Conservation (phyloP, 2,888 invertebrate genomes). For the Cheilosia urbana region DNA sequence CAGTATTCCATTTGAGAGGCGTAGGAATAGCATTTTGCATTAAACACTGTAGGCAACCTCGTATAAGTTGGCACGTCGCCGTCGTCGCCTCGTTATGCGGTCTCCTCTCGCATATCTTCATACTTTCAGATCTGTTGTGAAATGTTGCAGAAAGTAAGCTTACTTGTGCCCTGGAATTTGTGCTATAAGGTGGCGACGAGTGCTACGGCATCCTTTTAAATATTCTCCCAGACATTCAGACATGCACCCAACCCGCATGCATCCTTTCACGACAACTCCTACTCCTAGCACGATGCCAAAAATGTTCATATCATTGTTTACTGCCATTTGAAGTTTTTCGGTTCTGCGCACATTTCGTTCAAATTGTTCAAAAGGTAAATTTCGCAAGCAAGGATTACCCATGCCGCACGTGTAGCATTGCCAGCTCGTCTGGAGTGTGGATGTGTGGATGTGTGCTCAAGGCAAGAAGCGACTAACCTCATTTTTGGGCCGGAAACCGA, state of each 20-base stretch:
- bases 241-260: constrained; percentile 42
- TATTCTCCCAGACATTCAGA: background rate
- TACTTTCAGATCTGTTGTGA: constrained; percentile 31
- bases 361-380: constrained; percentile 57
- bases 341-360: constrained; percentile 27
- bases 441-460: constrained; percentile 6
- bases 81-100: constrained; percentile 38
- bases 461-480: constrained; percentile 41
- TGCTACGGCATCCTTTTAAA: no score
- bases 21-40: background rate
- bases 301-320: constrained; percentile 69
- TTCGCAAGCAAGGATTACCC: constrained; percentile 49
- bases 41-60: constrained; percentile 1
- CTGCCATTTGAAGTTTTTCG: constrained; percentile 36
- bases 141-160: constrained; percentile 47
- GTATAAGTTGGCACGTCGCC: constrained; percentile 42
- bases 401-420: constrained; percentile 35
- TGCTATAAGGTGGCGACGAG: no score
- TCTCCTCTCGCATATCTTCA: constrained; percentile 13
- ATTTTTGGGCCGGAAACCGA: constrained; percentile 30
- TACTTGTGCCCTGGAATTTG: constrained; percentile 13
- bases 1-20: no score
- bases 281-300: constrained; percentile 54
- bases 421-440: constrained; percentile 11
- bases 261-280: constrained; percentile 21